Base-by-base conservation (phyloP, 2,888 invertebrate species). In the Eustalomyia histrio region DNA sequence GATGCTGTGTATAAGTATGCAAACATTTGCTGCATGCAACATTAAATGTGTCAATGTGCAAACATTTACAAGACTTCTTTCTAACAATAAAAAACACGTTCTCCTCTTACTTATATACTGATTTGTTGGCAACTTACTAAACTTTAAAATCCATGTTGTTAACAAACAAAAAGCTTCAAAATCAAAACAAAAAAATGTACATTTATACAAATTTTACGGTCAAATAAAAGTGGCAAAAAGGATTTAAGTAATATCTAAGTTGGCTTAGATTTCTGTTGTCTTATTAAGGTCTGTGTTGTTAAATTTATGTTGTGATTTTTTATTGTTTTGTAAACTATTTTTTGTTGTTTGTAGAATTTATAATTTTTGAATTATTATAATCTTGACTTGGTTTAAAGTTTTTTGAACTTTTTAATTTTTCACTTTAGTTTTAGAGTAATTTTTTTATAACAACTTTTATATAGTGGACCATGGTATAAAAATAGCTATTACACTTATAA, bases 11-110 rank as follows among this genome's bases (percentile, higher is more conserved):
- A 12, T 39, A n/a, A 39, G 55, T 57, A 24, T 67, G 67, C 43
- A 67, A 57, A 67, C 55, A 67, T 58, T 55, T 65, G 52, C 64
- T 79, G 64, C 74, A 69, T 79, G 74, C 74, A 79, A 69, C 74
- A 79, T 79, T 79, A 55, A 71, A 75, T 74, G 60, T 79, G 79
- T 79, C 79, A 79, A 79, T 79, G 65, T 74, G 69, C 64, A 79
- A 79, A 79, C 69, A 79, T 79, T 79, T 79, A 71, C 65, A 60
- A 71, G 65, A 47, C 69, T 67, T 74, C 69, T 57, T 67, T 74
- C 69, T 57, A 21, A 39, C 50, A 74, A 39, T 58, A 47, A 57
- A 64, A 3, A 52, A 47, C 63, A 63, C 53, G 16, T 53, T 14
- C 33, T 6, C 4, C 7, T 33, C 29, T n/a, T 35, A 39, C 43